phyloP scores from a whole-genome alignment of 2,113 vertebrate species.

The Tyto alba region DNA sequence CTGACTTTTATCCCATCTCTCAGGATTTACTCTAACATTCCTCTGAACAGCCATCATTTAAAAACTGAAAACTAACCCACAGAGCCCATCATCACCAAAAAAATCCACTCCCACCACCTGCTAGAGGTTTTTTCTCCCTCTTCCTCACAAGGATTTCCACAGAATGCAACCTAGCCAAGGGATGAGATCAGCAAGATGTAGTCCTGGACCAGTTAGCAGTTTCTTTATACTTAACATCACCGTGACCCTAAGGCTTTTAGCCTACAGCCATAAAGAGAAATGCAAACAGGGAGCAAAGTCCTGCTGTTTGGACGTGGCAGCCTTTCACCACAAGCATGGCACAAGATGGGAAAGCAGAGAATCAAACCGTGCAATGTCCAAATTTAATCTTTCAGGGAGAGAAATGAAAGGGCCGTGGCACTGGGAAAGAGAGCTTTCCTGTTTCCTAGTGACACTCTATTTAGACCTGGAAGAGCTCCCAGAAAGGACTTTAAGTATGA shows the following conservation, averaged over 20 bases:
- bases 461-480: conserved; percentile 56
- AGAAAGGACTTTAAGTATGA: conserved; percentile 38
- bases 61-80: background rate
- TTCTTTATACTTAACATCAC: background rate
- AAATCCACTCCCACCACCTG: background rate
- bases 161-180: background rate
- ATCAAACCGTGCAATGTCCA: background rate
- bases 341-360: background rate
- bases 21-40: background rate
- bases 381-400: conserved; percentile 12
- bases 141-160: background rate
- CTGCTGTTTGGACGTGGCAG: background rate
- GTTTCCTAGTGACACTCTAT: conserved; percentile 41
- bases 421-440: conserved; percentile 14
- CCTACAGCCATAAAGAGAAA: background rate
- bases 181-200: background rate
- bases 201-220: background rate
- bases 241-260: background rate
- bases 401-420: conserved; percentile 8
- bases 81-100: background rate
- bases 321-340: background rate
- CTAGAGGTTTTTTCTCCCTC: background rate
- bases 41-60: background rate
- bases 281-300: background rate
- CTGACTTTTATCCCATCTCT: conserved; percentile 14